A percentile compares a stretch with the other conserved stretches of the same genome.
Conservation (phyloP, 1,140 invertebrate species). For the Penaeus chinensis region DNA sequence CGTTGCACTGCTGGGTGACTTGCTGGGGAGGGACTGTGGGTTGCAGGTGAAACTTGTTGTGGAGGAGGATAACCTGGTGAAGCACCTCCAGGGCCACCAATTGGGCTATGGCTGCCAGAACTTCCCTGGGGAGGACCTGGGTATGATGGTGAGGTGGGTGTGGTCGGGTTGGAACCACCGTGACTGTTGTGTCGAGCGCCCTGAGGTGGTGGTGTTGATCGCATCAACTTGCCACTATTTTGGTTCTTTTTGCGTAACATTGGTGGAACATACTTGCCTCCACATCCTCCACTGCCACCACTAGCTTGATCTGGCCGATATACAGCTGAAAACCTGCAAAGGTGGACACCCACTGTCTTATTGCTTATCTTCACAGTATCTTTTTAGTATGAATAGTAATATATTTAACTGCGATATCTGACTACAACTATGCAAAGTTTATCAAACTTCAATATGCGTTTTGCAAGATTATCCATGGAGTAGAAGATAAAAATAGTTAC, state of each 20-base stretch:
- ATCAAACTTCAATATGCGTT: too few relatives aligned
- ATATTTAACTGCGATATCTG: too few relatives aligned
- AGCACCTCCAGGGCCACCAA: constrained; percentile 13
- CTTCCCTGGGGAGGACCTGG: constrained; percentile 33
- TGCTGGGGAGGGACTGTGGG: constrained; percentile 36
- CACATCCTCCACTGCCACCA: constrained; percentile 67
- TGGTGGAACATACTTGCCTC: constrained; percentile 81
- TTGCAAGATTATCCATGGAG: too few relatives aligned
- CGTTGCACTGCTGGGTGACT: constrained; percentile 47
- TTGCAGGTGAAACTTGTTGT: constrained; percentile 22
- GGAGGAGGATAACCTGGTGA: constrained; percentile 39
- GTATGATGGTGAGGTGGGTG: constrained; percentile 46
- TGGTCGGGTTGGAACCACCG: constrained; percentile 43
- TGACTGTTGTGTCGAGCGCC: constrained; percentile 40
- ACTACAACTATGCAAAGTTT: too few relatives aligned
- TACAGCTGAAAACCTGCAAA: constrained; percentile 48
- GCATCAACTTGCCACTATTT: constrained; percentile 71
- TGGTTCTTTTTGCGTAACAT: constrained; percentile 79
- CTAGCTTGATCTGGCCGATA: constrained; percentile 65
- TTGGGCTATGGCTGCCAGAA: constrained; percentile 29
- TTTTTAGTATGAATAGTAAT: too few relatives aligned
- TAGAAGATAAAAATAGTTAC: too few relatives aligned
- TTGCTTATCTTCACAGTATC: too few relatives aligned
- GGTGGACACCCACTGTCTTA: too few relatives aligned
- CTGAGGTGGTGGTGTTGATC: constrained; percentile 72